A percentile compares a stretch with the other conserved stretches of the same genome.
phyloP scores from a whole-genome alignment of 2,113 vertebrate genomes.

The Phoxinus phoxinus region DNA sequence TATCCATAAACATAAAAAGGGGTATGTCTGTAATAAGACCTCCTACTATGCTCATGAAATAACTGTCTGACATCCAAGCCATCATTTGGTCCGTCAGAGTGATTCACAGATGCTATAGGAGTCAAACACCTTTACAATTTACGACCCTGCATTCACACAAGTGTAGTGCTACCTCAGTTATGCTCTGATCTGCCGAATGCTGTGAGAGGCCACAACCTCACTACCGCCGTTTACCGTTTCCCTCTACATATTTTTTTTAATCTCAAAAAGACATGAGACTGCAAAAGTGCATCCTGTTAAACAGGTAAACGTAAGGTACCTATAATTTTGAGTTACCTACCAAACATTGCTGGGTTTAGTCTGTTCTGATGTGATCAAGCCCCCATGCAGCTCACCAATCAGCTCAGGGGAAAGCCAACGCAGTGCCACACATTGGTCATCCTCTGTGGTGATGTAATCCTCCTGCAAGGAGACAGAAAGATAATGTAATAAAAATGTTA shows the following conservation, averaged over 20 bases:
- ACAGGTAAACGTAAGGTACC: neutral
- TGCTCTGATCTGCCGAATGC: neutral
- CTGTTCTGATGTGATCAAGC: slow-evolving; percentile 88
- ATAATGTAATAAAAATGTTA: neutral
- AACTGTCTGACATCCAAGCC: slow-evolving; percentile 44
- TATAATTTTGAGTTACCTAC: slow-evolving; percentile 74
- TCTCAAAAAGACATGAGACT: neutral
- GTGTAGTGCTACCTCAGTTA: neutral
- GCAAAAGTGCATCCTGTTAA: neutral
- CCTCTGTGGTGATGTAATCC: slow-evolving; percentile 94
- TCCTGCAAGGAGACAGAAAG: slow-evolving; percentile 75
- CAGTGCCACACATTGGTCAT: slow-evolving; percentile 87
- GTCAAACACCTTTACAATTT: neutral
- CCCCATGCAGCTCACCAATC: slow-evolving; percentile 90
- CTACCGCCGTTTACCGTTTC: neutral
- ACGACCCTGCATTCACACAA: neutral
- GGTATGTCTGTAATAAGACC: neutral
- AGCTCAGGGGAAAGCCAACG: slow-evolving; percentile 96
- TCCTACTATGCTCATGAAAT: slow-evolving; percentile 33
- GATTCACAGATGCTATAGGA: neutral
- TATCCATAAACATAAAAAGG: neutral
- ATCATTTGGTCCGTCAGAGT: neutral
- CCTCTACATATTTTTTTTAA: neutral
- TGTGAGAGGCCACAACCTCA: neutral
- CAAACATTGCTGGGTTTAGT: slow-evolving; percentile 94